Evolutionary conservation across 2,888 invertebrate genomes (phyloP).

Genomic region (Catocala sponsa): DNA sequence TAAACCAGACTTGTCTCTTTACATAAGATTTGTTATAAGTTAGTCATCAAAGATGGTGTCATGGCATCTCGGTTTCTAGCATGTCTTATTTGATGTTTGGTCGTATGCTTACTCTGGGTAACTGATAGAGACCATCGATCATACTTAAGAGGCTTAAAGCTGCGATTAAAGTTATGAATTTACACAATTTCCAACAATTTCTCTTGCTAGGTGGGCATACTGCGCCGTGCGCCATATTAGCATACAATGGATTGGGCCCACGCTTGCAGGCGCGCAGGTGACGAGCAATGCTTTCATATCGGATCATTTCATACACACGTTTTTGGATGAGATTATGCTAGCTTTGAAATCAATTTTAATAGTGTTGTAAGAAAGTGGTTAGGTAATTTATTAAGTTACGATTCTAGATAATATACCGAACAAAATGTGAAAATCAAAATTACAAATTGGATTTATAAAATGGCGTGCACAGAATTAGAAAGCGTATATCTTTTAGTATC

Average conservation of each 20-base stretch:
- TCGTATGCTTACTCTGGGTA: slow-evolving; percentile 28
- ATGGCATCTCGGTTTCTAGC: background rate
- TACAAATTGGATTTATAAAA: slow-evolving; percentile 11
- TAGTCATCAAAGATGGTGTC: too few species aligned
- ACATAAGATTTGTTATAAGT: background rate
- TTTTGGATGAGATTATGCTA: slow-evolving; percentile 43
- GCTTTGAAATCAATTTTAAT: slow-evolving; percentile 42
- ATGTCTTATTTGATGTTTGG: slow-evolving; percentile 13
- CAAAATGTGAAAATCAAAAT: slow-evolving; percentile 10
- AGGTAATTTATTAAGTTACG: background rate
- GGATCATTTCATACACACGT: slow-evolving; percentile 45
- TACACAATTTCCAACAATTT: slow-evolving; percentile 71
- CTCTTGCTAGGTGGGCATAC: slow-evolving; percentile 58
- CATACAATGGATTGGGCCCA: slow-evolving; percentile 73
- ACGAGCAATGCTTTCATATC: slow-evolving; percentile 66
- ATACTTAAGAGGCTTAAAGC: slow-evolving; percentile 48
- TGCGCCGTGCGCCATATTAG: slow-evolving; percentile 58
- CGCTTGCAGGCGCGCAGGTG: slow-evolving; percentile 73
- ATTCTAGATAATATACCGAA: slow-evolving; percentile 4
- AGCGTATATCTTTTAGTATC: slow-evolving; percentile 33
- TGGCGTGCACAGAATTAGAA: slow-evolving; percentile 33
- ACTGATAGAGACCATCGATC: slow-evolving; percentile 53
- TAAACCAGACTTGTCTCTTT: background rate
- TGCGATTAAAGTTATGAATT: slow-evolving; percentile 56
- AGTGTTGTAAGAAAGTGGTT: slow-evolving; percentile 17